Evolutionary conservation across 2,888 invertebrate genomes (phyloP), one percentile per base, ranked within the genome.

Genomic region (Cantharis rufa): DNA sequence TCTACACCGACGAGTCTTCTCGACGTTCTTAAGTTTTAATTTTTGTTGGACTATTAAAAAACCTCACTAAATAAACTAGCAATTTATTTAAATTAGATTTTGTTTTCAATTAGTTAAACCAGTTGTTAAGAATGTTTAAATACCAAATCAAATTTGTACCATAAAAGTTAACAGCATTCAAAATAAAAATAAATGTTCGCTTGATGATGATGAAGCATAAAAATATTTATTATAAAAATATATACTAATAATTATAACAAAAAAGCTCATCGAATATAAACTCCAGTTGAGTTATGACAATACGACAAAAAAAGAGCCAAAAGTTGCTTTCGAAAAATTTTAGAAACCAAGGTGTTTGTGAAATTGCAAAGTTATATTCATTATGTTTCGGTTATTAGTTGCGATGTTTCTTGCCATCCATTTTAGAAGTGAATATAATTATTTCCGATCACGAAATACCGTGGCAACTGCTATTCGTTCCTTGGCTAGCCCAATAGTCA

Each of bases 381-480:
- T 78, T 78, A 78, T 72, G 78, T 78, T 78, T 78, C 75, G 72
- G 78, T 75, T 72, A 75, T 75, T 78, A 75, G 75, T 78, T 75
- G 78, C 78, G 78, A 75, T 75, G 78, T 72, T 77, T 78, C 78
- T 78, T 74, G 76, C 70, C 90, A 81, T 1, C 89, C 90, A 80
- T 90, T 86, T 84, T 90, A 90, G 11, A 90, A 84, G 84, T 90
- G 89, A 73, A 90, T 84, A 84, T 86, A 86, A 86, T 86, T 85
- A 85, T 86, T 86, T 85, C 85, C 85, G 85, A 85, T 85, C 86
- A 86, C 86, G 85, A 82, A 84, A 85, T 84, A 85, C 84, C 84
- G 83, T 82, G 83, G 81, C 83, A 82, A 82, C 83, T 79, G 83
- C 85, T 82, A 86, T 86, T 86, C 86, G 86, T 82, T 84, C 82